Evolutionary conservation across 2,113 vertebrate species (phyloP), one percentile per base, ranked within the genome.

Genomic region (Acrocephalus arundinaceus): DNA sequence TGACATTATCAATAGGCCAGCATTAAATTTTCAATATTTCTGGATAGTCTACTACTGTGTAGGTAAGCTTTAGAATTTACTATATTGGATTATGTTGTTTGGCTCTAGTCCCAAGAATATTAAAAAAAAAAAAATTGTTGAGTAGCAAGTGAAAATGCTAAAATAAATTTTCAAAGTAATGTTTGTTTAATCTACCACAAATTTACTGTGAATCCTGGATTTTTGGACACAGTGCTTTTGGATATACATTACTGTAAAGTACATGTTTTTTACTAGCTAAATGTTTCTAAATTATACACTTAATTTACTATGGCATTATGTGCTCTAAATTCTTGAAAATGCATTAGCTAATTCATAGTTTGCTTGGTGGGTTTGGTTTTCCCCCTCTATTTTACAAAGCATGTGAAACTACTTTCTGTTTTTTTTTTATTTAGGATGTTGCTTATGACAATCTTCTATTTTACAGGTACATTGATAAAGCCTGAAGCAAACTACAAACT

Each of bases 391-490:
- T 87, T 65, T 61, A 74, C 6, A 58, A 46, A 93, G 6, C 19
- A 59, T 55, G 27, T 54, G 11, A 20, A 87, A 78, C 10, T 68
- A 37, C 0, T 27, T 12, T 58, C 23, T 30, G 31, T n/a, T 27
- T 15, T 31, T 39, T 11, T 54, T 7, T 5, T 9, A 39, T 77
- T 82, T 88, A 17, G 11, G 28, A 71, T 33, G 11, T 67, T 74
- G 23, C 7, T 90, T 10, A 89, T 75, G 5, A 55, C 19, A 35
- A 19, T 41, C 13, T 82, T 87, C 33, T 82, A 4, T 94, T 82
- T 91, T 78, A 72, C 84, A 96, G 95, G 80, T 68, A 75, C 37
- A 15, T 27, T 61, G 35, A 24, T 89, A 65, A 96, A 94, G 58
- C 91, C 94, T 72, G 95, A 95, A 90, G 73, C n/a, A 2, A 66